Base-by-base conservation (phyloP, 2,888 invertebrate species). In the Ophraella communa region DNA sequence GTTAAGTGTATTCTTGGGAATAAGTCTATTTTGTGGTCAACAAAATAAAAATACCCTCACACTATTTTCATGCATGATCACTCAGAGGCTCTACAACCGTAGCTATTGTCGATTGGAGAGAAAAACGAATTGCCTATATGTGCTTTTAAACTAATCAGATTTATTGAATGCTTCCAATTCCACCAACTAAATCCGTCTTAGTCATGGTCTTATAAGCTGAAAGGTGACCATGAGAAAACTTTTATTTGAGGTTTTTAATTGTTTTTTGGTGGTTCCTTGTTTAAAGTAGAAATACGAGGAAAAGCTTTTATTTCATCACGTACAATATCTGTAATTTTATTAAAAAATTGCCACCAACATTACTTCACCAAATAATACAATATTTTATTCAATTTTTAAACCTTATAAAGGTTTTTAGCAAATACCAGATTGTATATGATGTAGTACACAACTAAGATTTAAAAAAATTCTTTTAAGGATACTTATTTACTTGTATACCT, bases 11-110 rank as follows among this genome's bases (percentile, higher is more conserved):
- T 51, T 51, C 18, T 52, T 53, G 54, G 61, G 61, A 64, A 69
- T 71, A 71, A 74, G 73, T 72, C 74, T 75, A 75, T 76, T 77
- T 74, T 74, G 76, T 74, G 76, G 76, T 73, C 73, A 74, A 74
- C 73, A 75, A 74, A 76, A 74, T 74, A 74, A 71, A 72, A n/a
- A 71, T 66, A 72, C 73, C 74, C 74, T 68, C 71, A 11, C 10
- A 73, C 70, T 69, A 73, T 72, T 73, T 72, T 71, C 63, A 73
- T 72, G 75, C 74, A 74, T 74, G 75, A 74, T 72, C 73, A 72
- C 21, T 8, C 27, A 51, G 24, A 27, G 47, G 74, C 71, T 73
- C 70, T 65, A 68, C 73, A 65, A 45, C 1, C 45, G 47, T 66
- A 52, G 45, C 57, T 39, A 65, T 69, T 67, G 65, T 63, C 24